Percentiles rank a stretch among this genome's conserved stretches.
phyloP scores from a whole-genome alignment of 1,140 invertebrate species.

The Metopolophium dirhodum region DNA sequence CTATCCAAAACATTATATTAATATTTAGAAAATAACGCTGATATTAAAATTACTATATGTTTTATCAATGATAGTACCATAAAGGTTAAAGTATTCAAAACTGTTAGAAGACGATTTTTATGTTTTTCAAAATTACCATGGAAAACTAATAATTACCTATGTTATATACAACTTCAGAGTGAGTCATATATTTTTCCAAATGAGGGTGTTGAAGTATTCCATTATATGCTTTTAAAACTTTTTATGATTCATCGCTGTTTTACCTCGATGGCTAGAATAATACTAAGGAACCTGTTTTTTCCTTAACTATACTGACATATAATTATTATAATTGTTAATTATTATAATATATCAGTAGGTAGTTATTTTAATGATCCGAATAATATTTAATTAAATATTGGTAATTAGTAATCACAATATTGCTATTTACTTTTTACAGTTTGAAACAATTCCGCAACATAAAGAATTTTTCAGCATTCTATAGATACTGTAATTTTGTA shows the following conservation, averaged over 20 bases:
- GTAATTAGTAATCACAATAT: not conserved
- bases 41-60: not conserved
- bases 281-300: not conserved
- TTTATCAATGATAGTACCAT: not conserved
- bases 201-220: not conserved
- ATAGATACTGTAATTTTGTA: not conserved
- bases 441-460: not conserved
- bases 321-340: too few species aligned
- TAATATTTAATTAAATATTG: not conserved
- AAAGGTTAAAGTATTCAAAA: not conserved
- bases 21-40: too few species aligned
- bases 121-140: not conserved
- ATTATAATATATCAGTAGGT: not conserved
- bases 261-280: not conserved
- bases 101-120: not conserved
- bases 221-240: not conserved
- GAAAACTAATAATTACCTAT: not conserved
- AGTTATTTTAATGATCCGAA: not conserved
- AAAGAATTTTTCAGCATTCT: not conserved
- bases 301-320: not conserved
- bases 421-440: not conserved
- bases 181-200: not conserved
- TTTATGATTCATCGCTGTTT: not conserved
- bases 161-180: not conserved
- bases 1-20: not conserved